These are phyloP conservation scores for Oxygymnocypris stewartii DNA, from an alignment of 2,113 vertebrate genomes.

Conservation along the genomic window DNA sequence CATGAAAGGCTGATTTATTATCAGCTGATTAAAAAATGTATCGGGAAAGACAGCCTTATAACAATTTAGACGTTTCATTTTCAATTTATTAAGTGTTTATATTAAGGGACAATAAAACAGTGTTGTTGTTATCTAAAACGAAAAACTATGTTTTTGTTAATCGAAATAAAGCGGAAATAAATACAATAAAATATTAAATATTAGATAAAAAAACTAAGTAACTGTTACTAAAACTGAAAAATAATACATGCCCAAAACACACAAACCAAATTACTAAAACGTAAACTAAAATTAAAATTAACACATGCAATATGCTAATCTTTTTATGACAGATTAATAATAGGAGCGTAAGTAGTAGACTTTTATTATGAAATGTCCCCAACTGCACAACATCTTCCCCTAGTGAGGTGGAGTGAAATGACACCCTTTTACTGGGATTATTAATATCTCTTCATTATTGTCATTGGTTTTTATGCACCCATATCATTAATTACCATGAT, in stretches of 20 bases:
- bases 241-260: background rate
- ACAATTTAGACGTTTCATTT: background rate
- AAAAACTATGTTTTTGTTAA: background rate
- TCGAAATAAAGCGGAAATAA: background rate
- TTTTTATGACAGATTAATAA: background rate
- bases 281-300: too few species aligned
- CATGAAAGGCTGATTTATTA: background rate
- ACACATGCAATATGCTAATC: too few species aligned
- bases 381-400: background rate
- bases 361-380: slow-evolving; percentile 28
- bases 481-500: background rate
- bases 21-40: background rate
- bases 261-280: background rate
- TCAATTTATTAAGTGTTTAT: background rate
- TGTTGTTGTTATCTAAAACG: background rate
- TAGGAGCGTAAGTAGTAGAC: background rate
- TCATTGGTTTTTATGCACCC: background rate
- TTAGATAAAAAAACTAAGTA: background rate
- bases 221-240: background rate
- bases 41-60: background rate
- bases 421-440: background rate
- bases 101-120: background rate
- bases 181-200: background rate
- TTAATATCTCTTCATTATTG: background rate
- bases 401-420: background rate